Percentiles rank a stretch among this genome's conserved stretches.
These are phyloP conservation scores for Corapipo altera DNA, from an alignment of 2,113 vertebrate species.

Conservation along the genomic window DNA sequence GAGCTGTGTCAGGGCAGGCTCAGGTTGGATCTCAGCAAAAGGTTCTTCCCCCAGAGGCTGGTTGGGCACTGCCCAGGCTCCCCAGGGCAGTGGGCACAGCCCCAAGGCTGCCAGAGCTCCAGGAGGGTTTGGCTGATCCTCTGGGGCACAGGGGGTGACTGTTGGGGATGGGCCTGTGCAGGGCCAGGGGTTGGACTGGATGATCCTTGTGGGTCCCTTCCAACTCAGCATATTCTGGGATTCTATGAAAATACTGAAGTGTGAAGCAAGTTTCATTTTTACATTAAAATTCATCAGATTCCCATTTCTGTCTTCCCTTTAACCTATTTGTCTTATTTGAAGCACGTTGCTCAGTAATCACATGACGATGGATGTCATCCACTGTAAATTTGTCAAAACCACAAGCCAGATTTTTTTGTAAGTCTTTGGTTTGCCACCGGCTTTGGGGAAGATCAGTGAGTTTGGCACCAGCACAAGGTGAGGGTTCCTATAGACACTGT, in stretches of 20 bases:
- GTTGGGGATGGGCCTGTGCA: not conserved
- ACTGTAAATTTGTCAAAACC: not conserved
- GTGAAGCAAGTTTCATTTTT: not conserved
- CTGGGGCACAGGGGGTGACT: too few relatives aligned
- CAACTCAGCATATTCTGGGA: not conserved
- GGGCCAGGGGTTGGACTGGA: not conserved
- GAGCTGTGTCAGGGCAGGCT: not conserved
- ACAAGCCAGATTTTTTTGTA: not conserved
- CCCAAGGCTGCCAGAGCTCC: not conserved
- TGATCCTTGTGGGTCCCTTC: not conserved
- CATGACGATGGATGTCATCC: not conserved
- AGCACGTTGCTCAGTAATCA: not conserved
- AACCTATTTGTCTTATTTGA: not conserved
- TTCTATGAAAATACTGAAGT: not conserved
- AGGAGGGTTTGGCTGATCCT: not conserved
- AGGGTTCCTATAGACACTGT: not conserved
- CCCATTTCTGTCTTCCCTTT: not conserved
- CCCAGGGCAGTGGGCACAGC: not conserved
- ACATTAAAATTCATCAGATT: not conserved
- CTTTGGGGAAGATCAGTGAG: rapidly evolving
- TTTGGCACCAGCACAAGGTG: not conserved
- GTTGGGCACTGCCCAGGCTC: not conserved
- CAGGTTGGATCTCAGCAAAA: not conserved
- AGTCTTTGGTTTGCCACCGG: not conserved
- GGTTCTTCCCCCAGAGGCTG: not conserved